A percentile compares a stretch with the other conserved stretches of the same genome.
Evolutionary conservation across 2,797 vertebrate genomes (phyloP).

Genomic region (Halcyon badia): DNA sequence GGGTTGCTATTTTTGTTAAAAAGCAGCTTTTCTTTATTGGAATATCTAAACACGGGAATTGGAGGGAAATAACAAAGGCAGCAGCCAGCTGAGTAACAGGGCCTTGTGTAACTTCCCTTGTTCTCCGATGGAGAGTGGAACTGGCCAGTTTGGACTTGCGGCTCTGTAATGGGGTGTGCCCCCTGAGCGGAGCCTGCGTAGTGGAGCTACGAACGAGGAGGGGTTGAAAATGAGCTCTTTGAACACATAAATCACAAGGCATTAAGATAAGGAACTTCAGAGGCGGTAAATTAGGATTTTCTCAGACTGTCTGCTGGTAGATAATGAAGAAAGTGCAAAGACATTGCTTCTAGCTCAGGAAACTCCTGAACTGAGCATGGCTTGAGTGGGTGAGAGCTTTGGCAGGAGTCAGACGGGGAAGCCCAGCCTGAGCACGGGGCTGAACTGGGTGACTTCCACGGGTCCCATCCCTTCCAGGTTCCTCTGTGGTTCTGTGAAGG

Average conservation of each 20-base stretch:
- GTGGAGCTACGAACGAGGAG: neutral
- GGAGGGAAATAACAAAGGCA: conserved; percentile 27
- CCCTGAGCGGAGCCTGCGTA: neutral
- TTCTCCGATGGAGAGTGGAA: neutral
- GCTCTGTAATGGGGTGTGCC: conserved; percentile 7
- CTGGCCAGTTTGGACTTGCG: neutral
- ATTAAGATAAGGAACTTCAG: conserved; percentile 19
- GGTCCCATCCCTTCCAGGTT: neutral
- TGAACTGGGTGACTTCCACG: neutral
- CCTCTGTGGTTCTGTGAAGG: neutral
- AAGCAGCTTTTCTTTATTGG: neutral
- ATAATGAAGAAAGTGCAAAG: neutral
- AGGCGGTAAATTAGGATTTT: neutral
- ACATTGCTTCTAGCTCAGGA: conserved; percentile 1
- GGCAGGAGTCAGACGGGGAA: neutral
- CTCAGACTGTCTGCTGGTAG: neutral
- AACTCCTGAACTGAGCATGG: neutral
- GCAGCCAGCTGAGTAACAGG: neutral
- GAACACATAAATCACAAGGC: neutral
- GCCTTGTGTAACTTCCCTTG: neutral
- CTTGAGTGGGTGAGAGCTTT: neutral
- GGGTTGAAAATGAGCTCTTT: neutral
- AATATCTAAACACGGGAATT: neutral
- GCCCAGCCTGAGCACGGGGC: neutral
- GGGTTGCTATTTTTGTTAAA: neutral